phyloP scores from a whole-genome alignment of 2,113 vertebrate genomes.

The Psophia crepitans region DNA sequence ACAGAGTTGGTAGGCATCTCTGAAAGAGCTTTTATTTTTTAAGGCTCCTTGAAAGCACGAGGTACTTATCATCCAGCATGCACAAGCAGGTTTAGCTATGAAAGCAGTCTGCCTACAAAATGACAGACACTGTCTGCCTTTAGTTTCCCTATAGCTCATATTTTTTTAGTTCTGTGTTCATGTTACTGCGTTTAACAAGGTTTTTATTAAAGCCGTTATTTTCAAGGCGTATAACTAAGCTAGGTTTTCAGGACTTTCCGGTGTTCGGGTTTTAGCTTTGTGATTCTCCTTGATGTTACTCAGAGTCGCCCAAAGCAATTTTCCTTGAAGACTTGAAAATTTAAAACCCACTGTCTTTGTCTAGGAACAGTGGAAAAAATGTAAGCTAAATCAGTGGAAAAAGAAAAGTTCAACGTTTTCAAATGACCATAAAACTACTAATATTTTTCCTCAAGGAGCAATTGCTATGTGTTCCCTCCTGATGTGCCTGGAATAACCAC shows the following conservation, averaged over 20 bases:
- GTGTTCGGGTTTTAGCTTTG: neutral
- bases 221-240: neutral
- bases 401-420: neutral
- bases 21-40: slow-evolving; percentile 20
- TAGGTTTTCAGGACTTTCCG: neutral
- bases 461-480: neutral
- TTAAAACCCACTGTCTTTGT: neutral
- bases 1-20: slow-evolving; percentile 49
- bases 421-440: neutral
- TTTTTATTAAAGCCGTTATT: neutral
- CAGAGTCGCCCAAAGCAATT: neutral
- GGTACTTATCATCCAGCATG: slow-evolving; percentile 51
- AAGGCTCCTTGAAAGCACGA: slow-evolving; percentile 52
- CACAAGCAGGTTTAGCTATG: slow-evolving; percentile 52
- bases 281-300: slow-evolving; percentile 11
- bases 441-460: neutral
- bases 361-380: neutral
- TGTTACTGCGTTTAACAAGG: neutral
- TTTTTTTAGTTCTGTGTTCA: neutral
- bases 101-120: slow-evolving; percentile 52
- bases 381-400: neutral
- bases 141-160: slow-evolving; percentile 1
- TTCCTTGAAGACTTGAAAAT: slow-evolving; percentile 5
- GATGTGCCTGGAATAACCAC: neutral
- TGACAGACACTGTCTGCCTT: neutral